These are phyloP conservation scores for Osmerus eperlanus DNA, from an alignment of 2,113 vertebrate genomes.

Conservation along the genomic window DNA sequence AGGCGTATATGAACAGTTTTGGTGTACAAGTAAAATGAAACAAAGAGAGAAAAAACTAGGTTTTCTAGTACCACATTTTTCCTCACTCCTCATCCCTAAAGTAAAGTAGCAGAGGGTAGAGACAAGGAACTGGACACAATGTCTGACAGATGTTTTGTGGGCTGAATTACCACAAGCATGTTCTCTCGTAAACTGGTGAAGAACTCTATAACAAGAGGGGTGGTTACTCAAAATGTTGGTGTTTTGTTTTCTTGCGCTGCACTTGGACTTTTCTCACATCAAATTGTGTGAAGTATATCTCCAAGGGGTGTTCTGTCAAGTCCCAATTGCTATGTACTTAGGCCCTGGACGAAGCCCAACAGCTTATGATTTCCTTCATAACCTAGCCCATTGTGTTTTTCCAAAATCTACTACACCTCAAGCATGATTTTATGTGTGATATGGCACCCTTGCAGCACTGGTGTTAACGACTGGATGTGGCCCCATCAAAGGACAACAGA, in stretches of 20 bases:
- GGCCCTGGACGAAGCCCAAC: slow-evolving; percentile 42
- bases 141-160: slow-evolving; percentile 68
- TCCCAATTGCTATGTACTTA: slow-evolving; percentile 46
- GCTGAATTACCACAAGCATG: slow-evolving; percentile 63
- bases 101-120: slow-evolving; percentile 24
- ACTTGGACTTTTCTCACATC: slow-evolving; percentile 43
- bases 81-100: slow-evolving; percentile 27
- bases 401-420: slow-evolving; percentile 48
- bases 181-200: slow-evolving; percentile 62
- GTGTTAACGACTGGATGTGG: slow-evolving; percentile 29
- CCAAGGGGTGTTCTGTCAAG: slow-evolving; percentile 35
- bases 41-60: slow-evolving; percentile 28
- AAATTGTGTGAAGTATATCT: slow-evolving; percentile 56
- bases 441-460: slow-evolving; percentile 48
- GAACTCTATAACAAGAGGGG: slow-evolving; percentile 55
- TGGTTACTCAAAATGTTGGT: slow-evolving; percentile 52
- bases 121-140: slow-evolving; percentile 55
- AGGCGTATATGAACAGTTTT: slow-evolving; percentile 25
- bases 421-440: slow-evolving; percentile 44
- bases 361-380: slow-evolving; percentile 45
- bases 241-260: slow-evolving; percentile 61
- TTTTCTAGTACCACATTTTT: slow-evolving; percentile 30
- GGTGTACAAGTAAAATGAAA: not conserved
- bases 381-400: slow-evolving; percentile 52
- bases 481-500: slow-evolving; percentile 38